These are phyloP conservation scores for Syngnathus rostellatus DNA, from an alignment of 2,797 vertebrate genomes.

Conservation along the genomic window DNA sequence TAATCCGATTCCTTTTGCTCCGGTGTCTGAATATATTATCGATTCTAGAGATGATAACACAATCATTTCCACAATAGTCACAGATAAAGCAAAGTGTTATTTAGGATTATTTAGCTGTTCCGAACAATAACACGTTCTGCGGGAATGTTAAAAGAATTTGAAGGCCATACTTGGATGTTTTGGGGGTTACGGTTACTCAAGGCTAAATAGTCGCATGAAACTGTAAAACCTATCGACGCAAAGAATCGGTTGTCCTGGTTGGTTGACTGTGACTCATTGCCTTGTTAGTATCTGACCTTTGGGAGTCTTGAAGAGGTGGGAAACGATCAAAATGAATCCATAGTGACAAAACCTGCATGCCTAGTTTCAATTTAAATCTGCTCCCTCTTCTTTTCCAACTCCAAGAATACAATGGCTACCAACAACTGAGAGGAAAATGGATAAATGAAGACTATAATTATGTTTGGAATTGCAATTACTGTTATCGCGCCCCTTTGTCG, in stretches of 20 bases:
- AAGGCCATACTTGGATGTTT: background rate
- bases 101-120: background rate
- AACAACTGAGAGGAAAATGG: slow-evolving; percentile 51
- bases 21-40: background rate
- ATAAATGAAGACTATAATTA: slow-evolving; percentile 54
- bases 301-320: slow-evolving; percentile 28
- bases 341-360: slow-evolving; percentile 18
- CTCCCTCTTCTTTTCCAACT: slow-evolving; percentile 33
- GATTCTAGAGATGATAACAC: background rate
- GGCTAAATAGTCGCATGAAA: background rate
- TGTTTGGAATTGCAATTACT: slow-evolving; percentile 54
- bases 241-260: background rate
- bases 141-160: background rate
- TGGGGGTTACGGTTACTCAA: background rate
- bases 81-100: background rate
- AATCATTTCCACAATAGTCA: background rate
- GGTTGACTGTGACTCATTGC: slow-evolving; percentile 18
- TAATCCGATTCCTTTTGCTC: background rate
- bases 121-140: background rate
- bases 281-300: slow-evolving; percentile 36
- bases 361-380: slow-evolving; percentile 45
- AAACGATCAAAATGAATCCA: slow-evolving; percentile 30
- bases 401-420: slow-evolving; percentile 40
- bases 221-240: background rate
- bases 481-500: slow-evolving; percentile 49